Conservation (phyloP, 1,140 invertebrate species). For the Cotesia typhae region DNA sequence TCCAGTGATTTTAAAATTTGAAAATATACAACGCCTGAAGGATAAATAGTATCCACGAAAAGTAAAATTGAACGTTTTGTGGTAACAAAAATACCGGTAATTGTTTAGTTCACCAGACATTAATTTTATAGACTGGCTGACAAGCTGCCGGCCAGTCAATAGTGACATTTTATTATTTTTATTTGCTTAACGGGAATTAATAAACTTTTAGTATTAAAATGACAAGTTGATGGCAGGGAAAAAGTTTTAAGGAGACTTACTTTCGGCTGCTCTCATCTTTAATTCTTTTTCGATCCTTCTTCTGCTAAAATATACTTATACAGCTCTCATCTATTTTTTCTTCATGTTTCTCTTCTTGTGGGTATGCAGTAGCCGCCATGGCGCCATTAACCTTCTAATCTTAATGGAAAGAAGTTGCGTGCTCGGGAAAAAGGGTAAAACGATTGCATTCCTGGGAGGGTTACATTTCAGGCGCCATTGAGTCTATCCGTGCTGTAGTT, state of each 20-base stretch:
- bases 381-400: slow-evolving; percentile 51
- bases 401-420: slow-evolving; percentile 50
- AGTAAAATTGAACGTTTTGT: not conserved
- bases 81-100: not conserved
- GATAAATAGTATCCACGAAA: slow-evolving; percentile 20
- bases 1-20: no score
- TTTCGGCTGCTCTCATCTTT: not conserved
- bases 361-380: slow-evolving; percentile 30
- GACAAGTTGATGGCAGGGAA: not conserved
- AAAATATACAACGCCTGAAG: not conserved
- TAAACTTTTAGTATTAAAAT: no score
- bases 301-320: no score
- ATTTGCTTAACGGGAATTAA: no score
- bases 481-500: slow-evolving; percentile 35
- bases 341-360: not conserved
- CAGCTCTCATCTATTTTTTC: no score
- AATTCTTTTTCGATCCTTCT: slow-evolving; percentile 6
- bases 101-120: slow-evolving; percentile 16
- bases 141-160: not conserved
- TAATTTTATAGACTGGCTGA: not conserved
- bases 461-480: slow-evolving; percentile 45
- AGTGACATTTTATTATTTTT: no score
- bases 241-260: not conserved
- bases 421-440: slow-evolving; percentile 39
- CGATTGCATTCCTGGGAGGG: slow-evolving; percentile 38